phyloP scores from a whole-genome alignment of 2,113 vertebrate genomes.

The Mixornis gularis region DNA sequence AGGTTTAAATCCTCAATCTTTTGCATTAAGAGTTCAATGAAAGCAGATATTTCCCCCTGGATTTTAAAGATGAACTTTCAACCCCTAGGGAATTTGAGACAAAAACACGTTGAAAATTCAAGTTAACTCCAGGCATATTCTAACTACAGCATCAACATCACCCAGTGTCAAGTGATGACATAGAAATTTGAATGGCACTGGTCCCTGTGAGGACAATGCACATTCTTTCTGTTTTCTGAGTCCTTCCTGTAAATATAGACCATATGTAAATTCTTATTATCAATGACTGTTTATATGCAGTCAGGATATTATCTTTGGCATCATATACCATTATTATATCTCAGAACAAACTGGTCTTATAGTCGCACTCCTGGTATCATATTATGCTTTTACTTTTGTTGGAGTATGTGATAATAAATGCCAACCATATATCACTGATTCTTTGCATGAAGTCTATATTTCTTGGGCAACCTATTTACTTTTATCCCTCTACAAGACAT shows the following conservation, averaged over 20 bases:
- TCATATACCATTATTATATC: neutral
- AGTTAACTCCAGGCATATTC: neutral
- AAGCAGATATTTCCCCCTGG: neutral
- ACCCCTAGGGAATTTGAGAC: neutral
- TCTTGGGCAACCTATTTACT: neutral
- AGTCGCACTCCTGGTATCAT: neutral
- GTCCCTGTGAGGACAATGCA: neutral
- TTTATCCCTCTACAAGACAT: neutral
- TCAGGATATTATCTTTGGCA: neutral
- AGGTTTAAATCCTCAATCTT: neutral
- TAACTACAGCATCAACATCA: neutral
- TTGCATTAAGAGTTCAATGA: neutral
- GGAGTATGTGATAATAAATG: neutral
- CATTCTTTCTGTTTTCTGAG: neutral
- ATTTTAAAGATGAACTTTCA: neutral
- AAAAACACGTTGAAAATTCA: neutral
- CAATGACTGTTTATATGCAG: neutral
- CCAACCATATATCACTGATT: neutral
- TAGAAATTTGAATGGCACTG: neutral
- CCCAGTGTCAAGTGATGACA: neutral
- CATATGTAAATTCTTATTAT: neutral
- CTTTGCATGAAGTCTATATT: neutral
- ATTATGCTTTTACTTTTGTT: neutral
- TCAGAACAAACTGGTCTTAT: neutral
- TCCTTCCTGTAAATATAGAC: neutral